Evolutionary conservation across 2,113 vertebrate genomes (phyloP), one percentile per base, ranked within the genome.

Genomic region (Mesoclemmys tuberculata): DNA sequence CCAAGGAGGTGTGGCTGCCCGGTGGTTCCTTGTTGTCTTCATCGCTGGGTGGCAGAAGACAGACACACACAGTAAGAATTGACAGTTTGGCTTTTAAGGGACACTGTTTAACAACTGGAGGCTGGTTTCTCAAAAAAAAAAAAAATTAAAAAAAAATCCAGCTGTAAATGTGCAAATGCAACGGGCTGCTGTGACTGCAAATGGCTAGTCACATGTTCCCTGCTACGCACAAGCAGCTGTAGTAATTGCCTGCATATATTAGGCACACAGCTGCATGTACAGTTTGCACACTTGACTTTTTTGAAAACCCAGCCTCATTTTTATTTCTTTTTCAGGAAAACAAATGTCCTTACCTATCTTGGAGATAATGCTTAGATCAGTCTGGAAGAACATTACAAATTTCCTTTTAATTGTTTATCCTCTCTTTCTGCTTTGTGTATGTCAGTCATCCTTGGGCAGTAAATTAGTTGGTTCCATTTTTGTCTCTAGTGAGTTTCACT

Each of bases 21-120:
- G 99, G 99, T 89, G 99, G 98, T 27, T 99, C 99, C 96, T 99
- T 99, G 98, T 99, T 99, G 99, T 99, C 99, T 95, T 99, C 99
- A 2, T 99, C 99, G 38, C 99, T 99, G 98, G 98, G 98, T 97
- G 88, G 96, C 89, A 88, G 93, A 88, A 88, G 55, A 87, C 87
- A 94, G 94, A 96, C 80, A 94, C 94, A 89, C 80, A 96, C 26
- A 3, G 58, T 87, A 38, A 96, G 89, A 75, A 86, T 52, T 88
- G 91, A 94, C 92, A 91, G 51, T 0, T n/a, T 71, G 87, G n/a
- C 3, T 80, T 0, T 4, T 16, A 75, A 58, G 56, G 78, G 49
- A 44, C 49, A 46, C 4, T 26, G 49, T 31, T 48, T 80, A 46
- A 44, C 82, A 55, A 52, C 80, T 74, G 8, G 84, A 83, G 93